These are phyloP conservation scores for Scaptomyza polygonia DNA, from an alignment of 2,888 invertebrate species.

Conservation along the genomic window DNA sequence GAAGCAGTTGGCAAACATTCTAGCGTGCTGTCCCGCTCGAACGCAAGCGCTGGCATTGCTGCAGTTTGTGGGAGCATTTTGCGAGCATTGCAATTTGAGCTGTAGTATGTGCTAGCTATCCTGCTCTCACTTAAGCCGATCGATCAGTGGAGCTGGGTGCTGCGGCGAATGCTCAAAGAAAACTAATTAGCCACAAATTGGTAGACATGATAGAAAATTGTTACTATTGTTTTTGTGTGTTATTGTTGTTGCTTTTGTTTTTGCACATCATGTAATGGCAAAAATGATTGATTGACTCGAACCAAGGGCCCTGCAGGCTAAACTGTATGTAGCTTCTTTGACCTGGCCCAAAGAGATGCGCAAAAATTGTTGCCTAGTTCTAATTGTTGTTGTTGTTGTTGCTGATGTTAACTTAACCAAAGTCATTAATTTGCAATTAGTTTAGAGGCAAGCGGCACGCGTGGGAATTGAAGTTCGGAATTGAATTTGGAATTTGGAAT, in stretches of 20 bases:
- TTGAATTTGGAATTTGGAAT: too few relatives aligned
- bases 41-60: constrained; percentile 10
- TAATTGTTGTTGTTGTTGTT: constrained; percentile 44
- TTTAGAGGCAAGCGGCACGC: constrained; percentile 64
- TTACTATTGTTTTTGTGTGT: constrained; percentile 17
- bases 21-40: constrained; percentile 23
- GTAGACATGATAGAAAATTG: constrained; percentile 57
- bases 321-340: constrained; percentile 15
- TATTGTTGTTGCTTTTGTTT: constrained; percentile 16
- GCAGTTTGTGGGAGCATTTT: constrained; percentile 30
- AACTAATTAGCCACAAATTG: constrained; percentile 71
- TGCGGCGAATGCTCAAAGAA: constrained; percentile 57
- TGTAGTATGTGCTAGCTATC: constrained; percentile 13
- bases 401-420: constrained; percentile 50
- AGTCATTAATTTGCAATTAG: constrained; percentile 80
- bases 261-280: constrained; percentile 65
- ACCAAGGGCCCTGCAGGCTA: constrained; percentile 32
- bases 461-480: constrained; percentile 74
- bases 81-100: constrained; percentile 37
- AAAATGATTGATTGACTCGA: constrained; percentile 73
- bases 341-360: constrained; percentile 49
- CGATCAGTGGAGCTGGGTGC: constrained; percentile 11
- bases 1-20: constrained; percentile 35
- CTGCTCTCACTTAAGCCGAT: constrained; percentile 28
- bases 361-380: constrained; percentile 56